Evolutionary conservation across 2,888 invertebrate genomes (phyloP).

Genomic region (Euplagia quadripunctaria): DNA sequence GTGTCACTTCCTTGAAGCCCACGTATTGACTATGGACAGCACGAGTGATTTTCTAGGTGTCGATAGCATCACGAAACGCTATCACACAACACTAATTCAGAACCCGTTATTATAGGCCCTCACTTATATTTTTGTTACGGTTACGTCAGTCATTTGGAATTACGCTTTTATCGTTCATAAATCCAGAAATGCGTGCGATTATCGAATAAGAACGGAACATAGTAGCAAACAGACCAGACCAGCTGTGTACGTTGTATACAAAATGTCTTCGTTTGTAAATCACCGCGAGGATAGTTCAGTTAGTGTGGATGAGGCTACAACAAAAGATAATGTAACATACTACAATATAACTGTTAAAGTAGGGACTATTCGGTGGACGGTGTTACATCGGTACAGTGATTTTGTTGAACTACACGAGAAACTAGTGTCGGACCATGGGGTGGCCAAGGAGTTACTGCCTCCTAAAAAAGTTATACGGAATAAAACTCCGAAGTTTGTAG

Average conservation of each 20-base stretch:
- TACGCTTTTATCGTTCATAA: neutral
- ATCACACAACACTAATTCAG: neutral
- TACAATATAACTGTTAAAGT: constrained; percentile 91
- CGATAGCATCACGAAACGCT: neutral
- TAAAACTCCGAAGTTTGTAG: constrained; percentile 95
- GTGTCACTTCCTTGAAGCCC: no score
- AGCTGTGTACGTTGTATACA: constrained; percentile 27
- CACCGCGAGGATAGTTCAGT: constrained; percentile 90
- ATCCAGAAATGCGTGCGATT: constrained; percentile 26
- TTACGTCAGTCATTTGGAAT: constrained; percentile 1
- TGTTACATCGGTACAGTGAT: constrained; percentile 95
- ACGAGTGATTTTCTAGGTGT: no score
- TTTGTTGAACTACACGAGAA: constrained; percentile 95
- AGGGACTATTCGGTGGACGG: constrained; percentile 92
- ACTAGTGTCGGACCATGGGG: constrained; percentile 93
- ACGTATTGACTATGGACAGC: no score
- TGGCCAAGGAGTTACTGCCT: constrained; percentile 95
- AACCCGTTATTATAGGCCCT: no score
- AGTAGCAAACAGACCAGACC: constrained; percentile 23
- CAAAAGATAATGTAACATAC: constrained; percentile 90
- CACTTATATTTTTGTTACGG: neutral
- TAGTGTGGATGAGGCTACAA: constrained; percentile 89
- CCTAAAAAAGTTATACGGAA: constrained; percentile 98
- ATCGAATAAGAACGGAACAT: constrained; percentile 28
- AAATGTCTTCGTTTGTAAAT: constrained; percentile 92